Base-by-base conservation (phyloP, 2,888 invertebrate genomes). In the Nowickia ferox region DNA sequence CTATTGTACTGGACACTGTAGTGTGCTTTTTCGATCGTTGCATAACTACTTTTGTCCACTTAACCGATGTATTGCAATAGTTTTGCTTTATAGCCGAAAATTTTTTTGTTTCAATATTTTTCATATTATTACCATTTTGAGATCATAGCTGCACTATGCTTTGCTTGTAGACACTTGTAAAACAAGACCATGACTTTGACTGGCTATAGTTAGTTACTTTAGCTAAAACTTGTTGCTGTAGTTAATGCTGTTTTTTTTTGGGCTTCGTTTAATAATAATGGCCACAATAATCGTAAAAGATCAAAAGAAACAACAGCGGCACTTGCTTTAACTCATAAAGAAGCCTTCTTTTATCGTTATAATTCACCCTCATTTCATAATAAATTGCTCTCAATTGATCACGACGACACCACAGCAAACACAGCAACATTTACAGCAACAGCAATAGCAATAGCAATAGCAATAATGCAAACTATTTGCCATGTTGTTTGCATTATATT, bases 331-430 rank as follows among this genome's bases (percentile, higher is more conserved):
- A 59, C 77, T 83, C 77, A 83, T 71, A 72, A 72, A 87, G 88
- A 88, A 88, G 89, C 88, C 88, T 89, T 89, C 90, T 84, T 87
- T 88, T 84, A 90, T 90, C 90, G 90, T 90, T 92, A 93, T 93
- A 93, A 93, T 93, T 93, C 92, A 93, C 92, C 92, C 93, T 93
- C 93, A 93, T 93, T 93, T 93, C 92, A 90, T 93, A 93, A 93
- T 93, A 93, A 93, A 93, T 93, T 93, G 93, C 93, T 93, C 93
- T 92, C 92, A 93, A 93, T 93, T 92, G 93, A 93, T 93, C 93
- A 88, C 88, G 88, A 88, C 88, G 87, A 87, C 84, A 81, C 76
- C 80, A 87, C 66, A 59, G 42, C 44, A 19, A 69, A 38, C 42
- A 42, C 30, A 17, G 38, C n/a, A 53, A 17, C 53, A 53, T 6